Percentiles rank a stretch among this genome's conserved stretches.
Evolutionary conservation across 1,140 invertebrate genomes (phyloP).

Genomic region (Phenacoccus solenopsis): DNA sequence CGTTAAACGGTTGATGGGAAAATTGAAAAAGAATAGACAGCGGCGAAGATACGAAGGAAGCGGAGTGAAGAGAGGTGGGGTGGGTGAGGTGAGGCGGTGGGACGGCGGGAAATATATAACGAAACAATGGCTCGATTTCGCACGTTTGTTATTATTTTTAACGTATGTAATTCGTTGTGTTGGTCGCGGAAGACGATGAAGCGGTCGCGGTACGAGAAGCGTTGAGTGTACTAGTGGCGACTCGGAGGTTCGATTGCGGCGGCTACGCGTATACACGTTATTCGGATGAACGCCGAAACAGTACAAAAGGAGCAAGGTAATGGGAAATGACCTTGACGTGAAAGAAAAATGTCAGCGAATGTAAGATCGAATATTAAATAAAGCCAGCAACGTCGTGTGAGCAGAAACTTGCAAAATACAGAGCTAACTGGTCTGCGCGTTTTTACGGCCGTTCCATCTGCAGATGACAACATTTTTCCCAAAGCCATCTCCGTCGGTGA

Average conservation of each 20-base stretch:
- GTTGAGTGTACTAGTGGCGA: too few species aligned
- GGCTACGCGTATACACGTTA: background rate
- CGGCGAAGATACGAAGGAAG: background rate
- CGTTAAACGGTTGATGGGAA: background rate
- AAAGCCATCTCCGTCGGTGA: background rate
- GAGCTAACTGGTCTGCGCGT: background rate
- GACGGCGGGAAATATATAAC: too few species aligned
- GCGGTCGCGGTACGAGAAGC: too few species aligned
- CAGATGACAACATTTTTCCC: background rate
- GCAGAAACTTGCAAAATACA: background rate
- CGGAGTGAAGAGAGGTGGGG: background rate
- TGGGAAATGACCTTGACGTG: slow-evolving; percentile 1
- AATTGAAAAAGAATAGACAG: background rate
- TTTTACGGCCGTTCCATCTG: background rate
- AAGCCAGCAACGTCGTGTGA: background rate
- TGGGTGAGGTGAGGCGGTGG: too few species aligned
- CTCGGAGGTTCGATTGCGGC: background rate
- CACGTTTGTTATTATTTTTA: background rate
- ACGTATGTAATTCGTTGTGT: background rate
- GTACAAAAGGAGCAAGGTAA: background rate
- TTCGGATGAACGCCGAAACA: background rate
- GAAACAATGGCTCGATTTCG: slow-evolving; percentile 1
- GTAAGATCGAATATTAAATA: background rate
- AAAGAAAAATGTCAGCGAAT: slow-evolving; percentile 1
- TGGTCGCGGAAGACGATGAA: background rate